Evolutionary conservation across 2,888 invertebrate species (phyloP), one percentile per base, ranked within the genome.

Genomic region (Physocephala rufipes): DNA sequence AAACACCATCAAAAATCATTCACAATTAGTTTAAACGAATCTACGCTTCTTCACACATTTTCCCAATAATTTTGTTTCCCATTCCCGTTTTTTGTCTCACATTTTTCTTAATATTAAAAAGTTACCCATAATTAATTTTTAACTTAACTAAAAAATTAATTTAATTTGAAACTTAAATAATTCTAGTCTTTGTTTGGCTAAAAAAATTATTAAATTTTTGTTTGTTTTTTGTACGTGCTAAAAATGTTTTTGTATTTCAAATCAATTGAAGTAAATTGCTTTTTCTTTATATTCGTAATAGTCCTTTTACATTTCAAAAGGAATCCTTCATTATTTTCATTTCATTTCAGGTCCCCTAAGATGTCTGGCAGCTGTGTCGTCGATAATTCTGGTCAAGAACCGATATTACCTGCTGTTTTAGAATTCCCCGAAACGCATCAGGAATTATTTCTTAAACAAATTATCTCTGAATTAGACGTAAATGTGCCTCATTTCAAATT

Each of bases 381-480:
- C 36, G 82, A 84, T 67, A 80, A 89, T 13, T 89, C 91, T 66
- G 94, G 95, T 2, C 92, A 93, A 78, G 95, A 96, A 87, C 93
- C 95, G 26, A 96, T 96, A 79, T 88, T 98, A 76, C 98, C 98
- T 5, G 97, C 97, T 0, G 95, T 96, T 26, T 87, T 98, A 77
- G 97, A 97, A 87, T 96, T 97, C 86, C 93, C 95, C 28, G 97
- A 98, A 87, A 95, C 95, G 77, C 95, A 94, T 26, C 98, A 98
- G 87, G 95, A 96, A 83, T 91, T 93, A 78, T 96, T 98, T 87
- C 88, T 99, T 66, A 92, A 93, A 73, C 92, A 95, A 55, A 93
- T 97, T 75, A 92, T 97, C 82, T 91, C 93, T 47, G 92, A 96
- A 77, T 90, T 96, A 76, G 96, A 96, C 85, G 95, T 95, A 16